A percentile compares a stretch with the other conserved stretches of the same genome.
These are phyloP conservation scores for Amorpha juglandis DNA, from an alignment of 2,888 invertebrate species.

Conservation along the genomic window DNA sequence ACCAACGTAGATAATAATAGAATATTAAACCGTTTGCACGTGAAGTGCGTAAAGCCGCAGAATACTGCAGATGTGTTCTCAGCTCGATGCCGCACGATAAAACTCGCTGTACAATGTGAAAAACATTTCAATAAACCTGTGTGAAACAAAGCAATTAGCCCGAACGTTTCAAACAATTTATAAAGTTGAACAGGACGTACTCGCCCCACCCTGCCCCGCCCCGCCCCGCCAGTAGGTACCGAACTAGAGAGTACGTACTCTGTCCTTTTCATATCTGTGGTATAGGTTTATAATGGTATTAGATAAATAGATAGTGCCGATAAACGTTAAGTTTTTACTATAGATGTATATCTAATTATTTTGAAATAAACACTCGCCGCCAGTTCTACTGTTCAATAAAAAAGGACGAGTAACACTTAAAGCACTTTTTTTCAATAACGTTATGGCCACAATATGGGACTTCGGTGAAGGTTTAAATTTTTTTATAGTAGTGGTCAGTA, in stretches of 20 bases:
- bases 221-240: too few species aligned
- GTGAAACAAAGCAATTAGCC: neutral
- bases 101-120: neutral
- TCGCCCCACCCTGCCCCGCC: neutral
- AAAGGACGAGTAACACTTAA: too few species aligned
- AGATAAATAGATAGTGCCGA: neutral
- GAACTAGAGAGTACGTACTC: neutral
- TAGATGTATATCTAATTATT: too few species aligned
- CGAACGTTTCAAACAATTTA: slow-evolving; percentile 11
- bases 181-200: neutral
- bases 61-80: neutral
- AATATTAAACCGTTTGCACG: neutral
- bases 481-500: too few species aligned
- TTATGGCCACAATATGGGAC: too few species aligned
- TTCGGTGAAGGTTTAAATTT: too few species aligned
- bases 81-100: neutral
- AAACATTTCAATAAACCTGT: slow-evolving; percentile 1
- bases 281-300: neutral
- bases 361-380: too few species aligned
- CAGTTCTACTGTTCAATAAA: too few species aligned
- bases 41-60: neutral
- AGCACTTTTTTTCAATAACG: too few species aligned
- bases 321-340: too few species aligned
- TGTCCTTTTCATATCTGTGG: too few species aligned
- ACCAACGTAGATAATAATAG: neutral